Evolutionary conservation across 2,888 invertebrate species (phyloP), one percentile per base, ranked within the genome.

Genomic region (Polymixis lichenea): DNA sequence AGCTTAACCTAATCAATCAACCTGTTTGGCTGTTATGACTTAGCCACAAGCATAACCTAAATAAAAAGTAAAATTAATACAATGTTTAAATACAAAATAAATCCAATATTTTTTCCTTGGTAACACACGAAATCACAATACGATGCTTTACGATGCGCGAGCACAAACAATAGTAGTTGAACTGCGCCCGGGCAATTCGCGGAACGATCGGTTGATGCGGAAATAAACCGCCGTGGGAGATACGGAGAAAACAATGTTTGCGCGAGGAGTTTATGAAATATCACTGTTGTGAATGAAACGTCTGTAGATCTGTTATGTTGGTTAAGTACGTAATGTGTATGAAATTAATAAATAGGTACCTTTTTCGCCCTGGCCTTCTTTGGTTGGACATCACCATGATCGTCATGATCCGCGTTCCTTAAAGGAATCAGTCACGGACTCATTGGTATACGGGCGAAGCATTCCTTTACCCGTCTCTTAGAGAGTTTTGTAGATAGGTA

Each of bases 191-290:
- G 60, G 55, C 68, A 77, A 67, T 83, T 78, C 81, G 62, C 84
- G 84, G 87, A 90, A 90, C 81, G 60, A 79, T 70, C 77, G 70
- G 79, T 77, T 82, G 73, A 73, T 80, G 73, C 84, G 85, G 89
- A 87, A 82, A 83, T 74, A 60, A 70, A 79, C 82, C 86, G 82
- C 82, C 88, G 89, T 90, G 90, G 72, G 90, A 90, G 60, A 74
- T 80, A 46, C 64, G 69, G 80, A 81, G 82, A 86, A 82, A 81
- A 78, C 58, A 56, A 60, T 43, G 61, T 64, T 32, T 81, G 58
- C 43, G 62, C 60, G 64, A 80, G 56, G 32, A 53, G 71, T 69
- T 78, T 81, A 71, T 86, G 55, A 84, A 73, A 77, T 62, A 68
- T 75, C 53, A 60, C 76, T 77, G 73, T 80, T 75, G 43, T 68